phyloP scores from a whole-genome alignment of 2,113 vertebrate genomes.

The Bubalus kerabau region DNA sequence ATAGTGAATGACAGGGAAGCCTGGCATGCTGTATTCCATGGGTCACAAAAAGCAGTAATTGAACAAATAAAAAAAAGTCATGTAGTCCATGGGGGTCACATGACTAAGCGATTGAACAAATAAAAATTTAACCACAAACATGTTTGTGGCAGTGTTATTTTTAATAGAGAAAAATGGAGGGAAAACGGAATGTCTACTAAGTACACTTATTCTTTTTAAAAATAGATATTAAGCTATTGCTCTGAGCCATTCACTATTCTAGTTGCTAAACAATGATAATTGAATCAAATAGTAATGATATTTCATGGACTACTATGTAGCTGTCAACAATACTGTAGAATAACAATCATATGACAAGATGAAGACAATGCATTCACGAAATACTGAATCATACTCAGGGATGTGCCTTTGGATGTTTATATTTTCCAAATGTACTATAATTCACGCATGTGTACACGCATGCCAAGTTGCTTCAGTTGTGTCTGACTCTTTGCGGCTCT shows the following conservation, averaged over 20 bases:
- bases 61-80: neutral
- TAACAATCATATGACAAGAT: neutral
- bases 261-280: neutral
- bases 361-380: neutral
- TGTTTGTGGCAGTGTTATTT: neutral
- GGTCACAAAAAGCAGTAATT: neutral
- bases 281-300: neutral
- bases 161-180: conserved; percentile 17
- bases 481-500: neutral
- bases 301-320: neutral
- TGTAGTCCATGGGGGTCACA: neutral
- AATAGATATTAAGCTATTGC: neutral
- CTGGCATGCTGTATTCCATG: neutral
- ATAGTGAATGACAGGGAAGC: neutral
- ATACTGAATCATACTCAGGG: neutral
- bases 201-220: conserved; percentile 4
- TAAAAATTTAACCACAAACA: neutral
- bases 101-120: neutral
- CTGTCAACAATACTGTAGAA: neutral
- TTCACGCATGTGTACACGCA: neutral
- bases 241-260: neutral
- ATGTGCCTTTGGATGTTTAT: neutral
- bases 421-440: neutral
- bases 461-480: neutral
- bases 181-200: neutral